phyloP scores from a whole-genome alignment of 2,113 vertebrate genomes.

The Spea multiplicata region DNA sequence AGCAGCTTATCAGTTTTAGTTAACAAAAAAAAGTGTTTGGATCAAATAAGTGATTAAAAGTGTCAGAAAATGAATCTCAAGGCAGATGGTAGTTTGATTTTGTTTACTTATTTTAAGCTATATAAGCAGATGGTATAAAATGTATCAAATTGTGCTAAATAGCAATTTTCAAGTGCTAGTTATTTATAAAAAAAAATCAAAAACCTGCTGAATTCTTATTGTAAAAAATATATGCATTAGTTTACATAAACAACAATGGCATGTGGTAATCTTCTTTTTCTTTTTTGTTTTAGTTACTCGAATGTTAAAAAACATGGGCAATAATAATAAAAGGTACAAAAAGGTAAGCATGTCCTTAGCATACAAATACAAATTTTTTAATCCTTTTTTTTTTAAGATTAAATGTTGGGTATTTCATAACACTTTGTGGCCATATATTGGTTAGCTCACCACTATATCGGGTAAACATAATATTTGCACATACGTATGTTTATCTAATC shows the following conservation, averaged over 20 bases:
- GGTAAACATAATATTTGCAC: too few species aligned
- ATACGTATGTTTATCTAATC: too few species aligned
- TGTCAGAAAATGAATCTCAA: constrained; percentile 31
- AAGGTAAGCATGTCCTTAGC: too few species aligned
- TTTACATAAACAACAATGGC: neutral
- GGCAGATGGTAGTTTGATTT: constrained; percentile 37
- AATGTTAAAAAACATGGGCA: too few species aligned
- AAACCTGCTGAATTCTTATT: neutral
- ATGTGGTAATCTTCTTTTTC: too few species aligned
- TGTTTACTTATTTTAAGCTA: constrained; percentile 43
- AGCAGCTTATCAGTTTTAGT: constrained; percentile 3
- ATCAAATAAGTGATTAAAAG: constrained; percentile 23
- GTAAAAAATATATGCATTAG: constrained; percentile 2
- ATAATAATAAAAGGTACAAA: too few species aligned
- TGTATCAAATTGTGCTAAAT: constrained; percentile 32
- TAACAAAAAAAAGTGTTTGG: constrained; percentile 9
- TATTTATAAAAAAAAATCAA: neutral
- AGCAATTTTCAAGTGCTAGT: constrained; percentile 22
- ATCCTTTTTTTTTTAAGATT: too few species aligned
- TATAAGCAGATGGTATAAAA: constrained; percentile 43
- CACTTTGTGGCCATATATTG: too few species aligned
- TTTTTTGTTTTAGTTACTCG: too few species aligned
- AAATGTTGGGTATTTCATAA: too few species aligned
- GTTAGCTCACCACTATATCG: too few species aligned
- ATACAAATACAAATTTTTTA: too few species aligned